Evolutionary conservation across 1,140 invertebrate species (phyloP), one percentile per base, ranked within the genome.

Genomic region (Brachionus manjavacas): DNA sequence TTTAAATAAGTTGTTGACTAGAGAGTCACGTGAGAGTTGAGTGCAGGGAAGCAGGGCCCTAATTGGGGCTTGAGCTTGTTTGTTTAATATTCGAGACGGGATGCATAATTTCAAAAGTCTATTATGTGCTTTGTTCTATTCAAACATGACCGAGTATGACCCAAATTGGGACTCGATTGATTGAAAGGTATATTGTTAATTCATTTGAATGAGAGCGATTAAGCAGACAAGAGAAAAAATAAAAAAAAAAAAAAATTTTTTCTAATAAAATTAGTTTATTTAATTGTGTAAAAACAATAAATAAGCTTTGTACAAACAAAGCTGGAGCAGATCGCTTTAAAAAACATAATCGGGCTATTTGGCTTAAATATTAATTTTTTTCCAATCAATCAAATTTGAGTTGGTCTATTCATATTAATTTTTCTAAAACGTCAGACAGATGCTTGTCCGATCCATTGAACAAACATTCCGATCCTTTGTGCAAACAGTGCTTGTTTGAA

Each of bases 241-340:
- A 60, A 9, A 20, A 23, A 20, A 23, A 20, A 55, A 60, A 20
- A 20, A 25, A 8, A 0, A 1, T 35, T 35, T 35, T 35, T 35
- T 35, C 0, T 35, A 35, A 23, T 60, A 60, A 60, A 60, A 60
- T 60, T 60, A 60, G 52, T 60, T 60, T 60, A 60, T 60, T 60
- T 60, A 60, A 60, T 60, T 60, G 52, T 60, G 52, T 60, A 60
- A 60, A 60, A 60, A 60, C 52, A 60, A 60, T 60, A 60, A 60
- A 60, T 60, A 60, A 60, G 20, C 43, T 60, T 60, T 60, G 20
- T 20, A 60, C 52, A 60, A 60, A 60, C 52, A 60, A 60, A 60
- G 16, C 52, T 35, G 31, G 31, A 20, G 52, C 52, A 60, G 52
- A 60, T 60, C 52, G 52, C 52, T 60, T 60, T 60, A 8, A 60